A percentile compares a stretch with the other conserved stretches of the same genome.
Evolutionary conservation across 2,888 invertebrate species (phyloP).

Genomic region (Calliphora vomitoria): DNA sequence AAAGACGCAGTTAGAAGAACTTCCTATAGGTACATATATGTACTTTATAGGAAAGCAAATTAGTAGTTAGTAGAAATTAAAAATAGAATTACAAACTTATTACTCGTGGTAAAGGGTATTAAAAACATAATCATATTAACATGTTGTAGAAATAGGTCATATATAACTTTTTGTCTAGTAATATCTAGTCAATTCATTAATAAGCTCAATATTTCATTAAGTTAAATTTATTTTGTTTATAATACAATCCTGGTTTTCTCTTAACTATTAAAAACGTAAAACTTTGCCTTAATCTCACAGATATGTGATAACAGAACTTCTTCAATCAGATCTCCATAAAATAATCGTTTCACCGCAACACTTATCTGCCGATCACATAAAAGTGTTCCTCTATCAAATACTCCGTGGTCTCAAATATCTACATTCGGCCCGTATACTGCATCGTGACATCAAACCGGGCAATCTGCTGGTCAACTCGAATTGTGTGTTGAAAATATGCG

Average conservation of each 20-base stretch:
- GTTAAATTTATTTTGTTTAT: neutral
- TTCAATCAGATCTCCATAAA: constrained; percentile 99
- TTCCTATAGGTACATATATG: too few relatives aligned
- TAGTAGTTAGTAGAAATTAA: too few relatives aligned
- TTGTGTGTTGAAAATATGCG: constrained; percentile 99
- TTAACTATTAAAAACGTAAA: constrained; percentile 16
- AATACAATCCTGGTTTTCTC: constrained; percentile 39
- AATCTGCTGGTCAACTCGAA: constrained; percentile 99
- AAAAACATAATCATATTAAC: too few relatives aligned
- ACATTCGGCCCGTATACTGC: constrained; percentile 98
- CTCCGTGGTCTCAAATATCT: constrained; percentile 99
- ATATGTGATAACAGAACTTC: constrained; percentile 99
- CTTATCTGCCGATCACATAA: constrained; percentile 99
- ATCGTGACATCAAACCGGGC: constrained; percentile 99
- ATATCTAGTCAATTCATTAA: too few relatives aligned
- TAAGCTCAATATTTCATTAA: too few relatives aligned
- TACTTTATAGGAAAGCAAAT: too few relatives aligned
- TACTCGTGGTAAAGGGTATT: too few relatives aligned
- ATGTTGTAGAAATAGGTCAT: too few relatives aligned
- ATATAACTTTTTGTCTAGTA: too few relatives aligned
- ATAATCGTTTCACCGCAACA: constrained; percentile 99
- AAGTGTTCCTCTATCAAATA: constrained; percentile 99
- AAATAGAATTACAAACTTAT: too few relatives aligned
- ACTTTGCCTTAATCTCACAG: constrained; percentile 85
- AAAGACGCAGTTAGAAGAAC: too few relatives aligned